Base-by-base conservation (phyloP, 2,888 invertebrate genomes). In the Dusona sp. region DNA sequence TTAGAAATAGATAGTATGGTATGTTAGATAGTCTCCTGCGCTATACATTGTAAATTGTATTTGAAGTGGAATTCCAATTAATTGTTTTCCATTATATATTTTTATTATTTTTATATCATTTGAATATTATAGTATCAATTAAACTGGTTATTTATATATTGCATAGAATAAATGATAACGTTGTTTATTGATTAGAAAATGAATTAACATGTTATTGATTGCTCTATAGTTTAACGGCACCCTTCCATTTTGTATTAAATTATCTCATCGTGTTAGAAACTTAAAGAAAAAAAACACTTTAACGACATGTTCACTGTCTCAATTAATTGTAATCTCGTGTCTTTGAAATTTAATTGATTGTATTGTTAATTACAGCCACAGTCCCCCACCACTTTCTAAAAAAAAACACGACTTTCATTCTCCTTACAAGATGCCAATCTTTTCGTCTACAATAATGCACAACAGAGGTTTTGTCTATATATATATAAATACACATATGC, bases 341-440 rank as follows among this genome's bases (percentile, higher is more conserved):
- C 51, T 68, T 36, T 65, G 38, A 3, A 77, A 64, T 67, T 57
- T 48, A 73, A 78, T 61, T 83, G 25, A 68, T 81, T 79, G 54
- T 64, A 64, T 22, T 57, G 68, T 68, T 82, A 82, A 82, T 82
- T 75, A 67, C 73, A 79, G n/a, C 22, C 61, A 29, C 51, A 38
- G 65, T 57, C 75, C 86, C 74, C 86, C 73, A 29, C 79, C 25
- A 85, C 87, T 86, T 87, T 88, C 88, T 85, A 79, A 84, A 85
- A 81, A n/a, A 64, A 72, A 67, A 80, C 70, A 75, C 57, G 73
- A 88, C 87, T 88, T 87, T 86, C 86, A 84, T 87, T 86, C 83
- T 82, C 83, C 83, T 79, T 68, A 81, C 68, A 73, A 84, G 70
- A 81, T 85, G 73, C 84, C 86, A 88, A 89, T 89, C 87, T 87